Percentiles rank a stretch among this genome's conserved stretches.
These are phyloP conservation scores for Hofmannophila pseudospretella DNA, from an alignment of 2,888 invertebrate species.

Conservation along the genomic window DNA sequence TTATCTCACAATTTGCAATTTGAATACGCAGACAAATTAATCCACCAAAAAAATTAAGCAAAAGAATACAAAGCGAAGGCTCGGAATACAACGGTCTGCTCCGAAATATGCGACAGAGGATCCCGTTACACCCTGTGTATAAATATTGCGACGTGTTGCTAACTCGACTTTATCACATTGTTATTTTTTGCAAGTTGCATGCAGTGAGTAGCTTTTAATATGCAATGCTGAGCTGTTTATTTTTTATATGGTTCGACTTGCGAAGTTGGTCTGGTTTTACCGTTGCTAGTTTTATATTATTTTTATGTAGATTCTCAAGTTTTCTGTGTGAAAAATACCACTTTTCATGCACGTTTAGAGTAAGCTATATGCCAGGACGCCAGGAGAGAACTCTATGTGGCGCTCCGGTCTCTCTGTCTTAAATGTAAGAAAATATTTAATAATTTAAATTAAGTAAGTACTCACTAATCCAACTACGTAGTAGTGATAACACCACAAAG, in stretches of 20 bases:
- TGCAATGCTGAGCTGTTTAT: conserved; percentile 13
- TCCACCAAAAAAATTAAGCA: conserved; percentile 63
- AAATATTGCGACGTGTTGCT: conserved; percentile 22
- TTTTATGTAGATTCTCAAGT: no score
- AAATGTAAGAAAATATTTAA: no score
- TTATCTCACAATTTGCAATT: conserved; percentile 71
- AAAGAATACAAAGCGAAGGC: conserved; percentile 53
- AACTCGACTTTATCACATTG: conserved; percentile 30
- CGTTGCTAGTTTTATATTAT: no score
- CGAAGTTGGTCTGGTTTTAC: no score
- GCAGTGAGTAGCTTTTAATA: conserved; percentile 17
- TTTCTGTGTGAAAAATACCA: no score
- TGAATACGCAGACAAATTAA: conserved; percentile 75
- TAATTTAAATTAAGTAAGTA: no score
- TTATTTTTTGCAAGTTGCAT: conserved; percentile 19
- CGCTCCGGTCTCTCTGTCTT: no score
- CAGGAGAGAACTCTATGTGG: no score
- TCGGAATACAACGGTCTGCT: conserved; percentile 43
- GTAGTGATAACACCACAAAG: no score
- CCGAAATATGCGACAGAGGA: conserved; percentile 57
- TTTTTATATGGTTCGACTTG: neutral
- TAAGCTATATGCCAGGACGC: no score
- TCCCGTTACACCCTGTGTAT: conserved; percentile 32
- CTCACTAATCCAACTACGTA: no score
- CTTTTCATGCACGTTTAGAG: no score